A percentile compares a stretch with the other conserved stretches of the same genome.
Conservation (phyloP, 2,797 vertebrate genomes). For the Hephaestus fuliginosus region DNA sequence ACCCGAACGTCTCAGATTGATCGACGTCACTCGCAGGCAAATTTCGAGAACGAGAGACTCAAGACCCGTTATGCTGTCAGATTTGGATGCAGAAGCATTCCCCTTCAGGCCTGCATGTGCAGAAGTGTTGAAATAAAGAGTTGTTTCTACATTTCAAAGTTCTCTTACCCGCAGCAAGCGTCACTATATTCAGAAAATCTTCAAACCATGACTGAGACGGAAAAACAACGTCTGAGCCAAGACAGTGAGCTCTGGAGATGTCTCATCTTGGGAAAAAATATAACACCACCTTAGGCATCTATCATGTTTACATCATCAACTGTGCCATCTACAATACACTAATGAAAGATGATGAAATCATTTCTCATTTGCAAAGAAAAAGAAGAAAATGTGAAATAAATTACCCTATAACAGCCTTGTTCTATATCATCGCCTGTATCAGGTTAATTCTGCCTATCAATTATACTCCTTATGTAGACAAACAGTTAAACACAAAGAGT, state of each 20-base stretch:
- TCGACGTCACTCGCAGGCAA: conserved; percentile 45
- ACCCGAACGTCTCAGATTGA: conserved; percentile 23
- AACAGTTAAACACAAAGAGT: conserved; percentile 39
- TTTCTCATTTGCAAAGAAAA: conserved; percentile 59
- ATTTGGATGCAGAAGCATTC: conserved; percentile 51
- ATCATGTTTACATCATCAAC: conserved; percentile 79
- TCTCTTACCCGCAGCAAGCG: conserved; percentile 70
- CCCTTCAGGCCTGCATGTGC: conserved; percentile 54
- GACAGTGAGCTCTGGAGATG: conserved; percentile 65
- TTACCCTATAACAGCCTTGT: conserved; percentile 31
- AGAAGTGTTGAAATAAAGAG: conserved; percentile 63
- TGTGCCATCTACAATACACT: conserved; percentile 59
- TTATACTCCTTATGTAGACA: conserved; percentile 33
- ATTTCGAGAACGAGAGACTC: conserved; percentile 39
- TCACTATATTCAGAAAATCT: conserved; percentile 75
- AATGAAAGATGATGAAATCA: conserved; percentile 76
- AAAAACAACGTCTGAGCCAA: conserved; percentile 74
- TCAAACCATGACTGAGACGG: conserved; percentile 68
- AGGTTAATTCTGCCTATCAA: conserved; percentile 46
- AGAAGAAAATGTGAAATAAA: conserved; percentile 33
- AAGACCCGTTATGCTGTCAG: conserved; percentile 28
- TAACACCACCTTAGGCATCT: conserved; percentile 58
- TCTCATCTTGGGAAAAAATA: conserved; percentile 63
- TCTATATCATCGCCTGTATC: conserved; percentile 27
- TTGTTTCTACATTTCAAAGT: conserved; percentile 69